Evolutionary conservation across 2,888 invertebrate genomes (phyloP), one percentile per base, ranked within the genome.

Genomic region (Rapana venosa): DNA sequence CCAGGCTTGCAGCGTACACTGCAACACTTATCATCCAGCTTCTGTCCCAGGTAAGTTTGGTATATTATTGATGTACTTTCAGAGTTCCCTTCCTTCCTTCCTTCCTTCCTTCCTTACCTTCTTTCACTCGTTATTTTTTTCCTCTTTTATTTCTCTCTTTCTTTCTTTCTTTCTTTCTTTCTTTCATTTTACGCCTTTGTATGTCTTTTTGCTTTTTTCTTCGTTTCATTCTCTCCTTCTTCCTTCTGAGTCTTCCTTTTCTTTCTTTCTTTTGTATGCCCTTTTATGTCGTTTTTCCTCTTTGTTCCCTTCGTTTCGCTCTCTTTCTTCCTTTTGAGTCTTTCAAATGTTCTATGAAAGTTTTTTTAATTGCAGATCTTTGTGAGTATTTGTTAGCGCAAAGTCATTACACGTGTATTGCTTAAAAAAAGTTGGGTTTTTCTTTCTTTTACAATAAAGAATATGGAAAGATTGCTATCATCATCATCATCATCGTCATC

Each of bases 31-130:
- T 47, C n/a, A 5, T 47, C n/a, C 13, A 4, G 61, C 74, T 11
- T 74, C 74, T 74, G 74, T 74, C n/a, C n/a, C 11, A 74, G 74
- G 74, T 74, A 74, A 74, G 74, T 74, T 74, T n/a, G n/a, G n/a
- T n/a, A 26, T 26, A 26, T 26, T 70, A 0, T 74, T 61, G 22
- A 13, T 74, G 22, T 74, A 74, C 30, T 4, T 74, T 81, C 81
- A n/a, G 35, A 32, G 2, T 36, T 1, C 32, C 81, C 32, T n/a
- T 17, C 20, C 11, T 4, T 81, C 35, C 32, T 17, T 81, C 35
- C 26, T 2, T 81, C 35, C 13, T 17, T 81, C 81, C 36, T 36
- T 74, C n/a, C 30, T n/a, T 74, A 11, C 30, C n/a, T 13, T 74
- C n/a, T 74, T n/a, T 74, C 74, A 26, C 70, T 70, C 70, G n/a